Conservation (phyloP, 2,797 vertebrate species). For the Scomberomorus guttatus region DNA sequence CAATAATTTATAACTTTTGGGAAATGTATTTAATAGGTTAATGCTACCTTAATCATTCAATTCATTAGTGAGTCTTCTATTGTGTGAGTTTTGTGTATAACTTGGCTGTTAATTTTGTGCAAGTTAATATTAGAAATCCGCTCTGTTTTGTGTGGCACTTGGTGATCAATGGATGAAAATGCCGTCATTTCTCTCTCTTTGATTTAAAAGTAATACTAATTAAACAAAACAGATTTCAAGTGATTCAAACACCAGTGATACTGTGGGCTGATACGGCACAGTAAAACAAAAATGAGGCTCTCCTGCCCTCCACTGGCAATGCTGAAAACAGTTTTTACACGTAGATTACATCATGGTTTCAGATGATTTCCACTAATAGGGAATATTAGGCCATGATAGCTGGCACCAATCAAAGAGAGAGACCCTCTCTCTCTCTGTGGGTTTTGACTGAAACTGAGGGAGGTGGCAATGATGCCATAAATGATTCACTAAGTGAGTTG, state of each 20-base stretch:
- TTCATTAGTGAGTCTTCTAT: background rate
- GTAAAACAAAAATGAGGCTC: constrained; percentile 38
- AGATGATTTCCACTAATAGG: constrained; percentile 70
- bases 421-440: constrained; percentile 55
- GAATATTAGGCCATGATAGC: constrained; percentile 78
- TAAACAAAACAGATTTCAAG: background rate
- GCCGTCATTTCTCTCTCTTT: background rate
- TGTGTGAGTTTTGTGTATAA: background rate
- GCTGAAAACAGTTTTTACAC: constrained; percentile 14
- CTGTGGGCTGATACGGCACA: background rate
- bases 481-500: constrained; percentile 48
- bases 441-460: constrained; percentile 52
- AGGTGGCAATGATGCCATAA: constrained; percentile 50
- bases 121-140: background rate
- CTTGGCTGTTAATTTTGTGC: background rate
- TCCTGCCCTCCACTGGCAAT: constrained; percentile 73
- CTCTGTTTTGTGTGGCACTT: background rate
- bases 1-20: background rate
- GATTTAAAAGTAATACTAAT: constrained; percentile 1
- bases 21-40: background rate
- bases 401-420: constrained; percentile 73
- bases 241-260: background rate
- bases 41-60: background rate
- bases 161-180: background rate
- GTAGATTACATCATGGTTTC: constrained; percentile 80